Conservation (phyloP, 2,888 invertebrate genomes). For the Leptothorax acervorum region DNA sequence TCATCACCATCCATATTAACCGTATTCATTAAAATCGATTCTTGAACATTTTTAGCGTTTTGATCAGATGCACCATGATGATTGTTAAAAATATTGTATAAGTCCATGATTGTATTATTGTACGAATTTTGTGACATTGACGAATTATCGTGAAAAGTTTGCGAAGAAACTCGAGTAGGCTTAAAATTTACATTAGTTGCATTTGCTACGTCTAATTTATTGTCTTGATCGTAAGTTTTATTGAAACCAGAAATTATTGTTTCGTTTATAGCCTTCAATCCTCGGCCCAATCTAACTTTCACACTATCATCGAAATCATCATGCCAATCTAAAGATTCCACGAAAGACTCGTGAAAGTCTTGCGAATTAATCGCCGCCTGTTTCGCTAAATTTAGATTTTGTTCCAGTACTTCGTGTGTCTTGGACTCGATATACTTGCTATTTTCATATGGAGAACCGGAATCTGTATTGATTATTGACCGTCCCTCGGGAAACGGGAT, state of each 20-base stretch:
- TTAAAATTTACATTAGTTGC: neutral
- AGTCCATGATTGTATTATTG: neutral
- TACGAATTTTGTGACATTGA: neutral
- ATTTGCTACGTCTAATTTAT: neutral
- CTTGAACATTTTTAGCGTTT: neutral
- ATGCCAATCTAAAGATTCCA: slow-evolving; percentile 73
- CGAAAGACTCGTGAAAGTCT: slow-evolving; percentile 76
- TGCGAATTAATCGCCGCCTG: slow-evolving; percentile 57
- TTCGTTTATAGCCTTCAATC: slow-evolving; percentile 64
- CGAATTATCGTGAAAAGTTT: neutral
- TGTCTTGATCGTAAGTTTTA: neutral
- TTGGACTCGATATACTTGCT: slow-evolving; percentile 53
- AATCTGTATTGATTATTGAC: slow-evolving; percentile 60
- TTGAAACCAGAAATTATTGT: neutral
- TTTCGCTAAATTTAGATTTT: slow-evolving; percentile 54
- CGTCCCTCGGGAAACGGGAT: neutral
- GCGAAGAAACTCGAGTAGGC: neutral
- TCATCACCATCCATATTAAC: neutral
- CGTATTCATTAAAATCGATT: neutral
- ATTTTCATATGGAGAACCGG: slow-evolving; percentile 61
- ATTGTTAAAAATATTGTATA: neutral
- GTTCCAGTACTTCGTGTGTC: slow-evolving; percentile 27
- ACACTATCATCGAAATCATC: slow-evolving; percentile 72
- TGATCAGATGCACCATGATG: neutral
- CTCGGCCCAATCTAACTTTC: slow-evolving; percentile 71